Evolutionary conservation across 2,113 vertebrate genomes (phyloP).

Genomic region (Aphyosemion australe): DNA sequence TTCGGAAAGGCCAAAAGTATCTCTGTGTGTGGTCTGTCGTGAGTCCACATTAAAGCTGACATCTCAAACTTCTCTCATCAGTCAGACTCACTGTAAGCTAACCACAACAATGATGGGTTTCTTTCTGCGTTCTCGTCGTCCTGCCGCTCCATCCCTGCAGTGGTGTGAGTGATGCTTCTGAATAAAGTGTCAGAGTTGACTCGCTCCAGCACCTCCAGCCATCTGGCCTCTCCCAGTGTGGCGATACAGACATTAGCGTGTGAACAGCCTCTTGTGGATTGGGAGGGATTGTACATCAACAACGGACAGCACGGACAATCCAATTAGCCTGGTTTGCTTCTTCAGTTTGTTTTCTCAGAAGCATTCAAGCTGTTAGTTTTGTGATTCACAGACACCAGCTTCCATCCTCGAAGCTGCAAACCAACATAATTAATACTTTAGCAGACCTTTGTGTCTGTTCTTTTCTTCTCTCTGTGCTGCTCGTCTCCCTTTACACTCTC

Average conservation of each 20-base stretch:
- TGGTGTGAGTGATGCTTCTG: constrained; percentile 9
- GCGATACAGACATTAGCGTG: constrained; percentile 45
- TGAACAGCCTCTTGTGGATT: constrained; percentile 55
- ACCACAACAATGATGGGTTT: constrained; percentile 7
- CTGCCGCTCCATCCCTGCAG: constrained; percentile 17
- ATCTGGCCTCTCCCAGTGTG: constrained; percentile 43
- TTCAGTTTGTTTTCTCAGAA: constrained; percentile 38
- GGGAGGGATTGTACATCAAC: constrained; percentile 31
- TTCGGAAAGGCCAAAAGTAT: constrained; percentile 7
- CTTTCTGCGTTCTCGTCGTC: constrained; percentile 6
- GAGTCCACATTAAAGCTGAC: neutral
- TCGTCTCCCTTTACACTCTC: constrained; percentile 24
- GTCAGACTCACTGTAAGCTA: constrained; percentile 29
- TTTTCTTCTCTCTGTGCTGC: constrained; percentile 30
- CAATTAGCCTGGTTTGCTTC: constrained; percentile 33
- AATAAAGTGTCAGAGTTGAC: constrained; percentile 35
- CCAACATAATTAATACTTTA: constrained; percentile 54
- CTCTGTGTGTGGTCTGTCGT: too few relatives aligned
- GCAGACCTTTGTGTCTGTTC: constrained; percentile 28
- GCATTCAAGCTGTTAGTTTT: constrained; percentile 30
- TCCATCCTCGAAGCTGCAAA: constrained; percentile 41
- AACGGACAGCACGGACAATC: constrained; percentile 9
- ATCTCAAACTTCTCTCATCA: constrained; percentile 24
- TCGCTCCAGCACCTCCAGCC: constrained; percentile 32
- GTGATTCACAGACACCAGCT: constrained; percentile 30